Evolutionary conservation across 2,888 invertebrate species (phyloP), one percentile per base, ranked within the genome.

Genomic region (Drosophila rubida): DNA sequence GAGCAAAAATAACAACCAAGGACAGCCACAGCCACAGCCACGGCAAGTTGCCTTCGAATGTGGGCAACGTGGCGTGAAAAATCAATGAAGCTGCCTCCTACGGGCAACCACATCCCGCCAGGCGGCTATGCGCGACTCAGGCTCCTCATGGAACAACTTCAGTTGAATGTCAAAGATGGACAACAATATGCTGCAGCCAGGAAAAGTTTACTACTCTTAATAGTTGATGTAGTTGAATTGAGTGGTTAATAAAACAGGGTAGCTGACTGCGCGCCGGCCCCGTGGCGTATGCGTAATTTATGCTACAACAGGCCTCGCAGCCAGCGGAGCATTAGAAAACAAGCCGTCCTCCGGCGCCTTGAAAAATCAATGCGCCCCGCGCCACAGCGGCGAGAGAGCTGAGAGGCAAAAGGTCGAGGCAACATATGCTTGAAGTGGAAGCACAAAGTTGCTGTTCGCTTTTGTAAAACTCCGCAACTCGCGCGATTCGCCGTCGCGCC

Each of bases 1-100:
- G 50, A 76, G 63, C 60, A 75, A 72, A 80, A 80, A 80, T 77
- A 86, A 68, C 69, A 80, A 62, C 73, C 83, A 80, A 80, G 86
- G 86, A 85, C 80, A 69, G 62, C 48, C 53, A 4, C 41, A 58
- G 32, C 49, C 57, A 19, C 45, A 58, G 44, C 39, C 44, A 13
- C 44, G 50, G 22, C 23, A 59, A 49, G 19, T 54, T 22, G 22
- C 32, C 75, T 48, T 53, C 48, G 45, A 49, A 62, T 58, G 37
- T 60, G 60, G 39, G 48, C 62, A 73, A 58, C 60, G 59, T 53
- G 57, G 80, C 73, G 69, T 80, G 81, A 79, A 79, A 79, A 79
- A 79, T 79, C 85, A 79, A 85, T 79, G 80, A 71, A 76, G 63
- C 59, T 68, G 51, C 59, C 60, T 71, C 60, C 64, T 51, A 55